These are phyloP conservation scores for Charanyca ferruginea DNA, from an alignment of 2,888 invertebrate genomes.

Conservation along the genomic window DNA sequence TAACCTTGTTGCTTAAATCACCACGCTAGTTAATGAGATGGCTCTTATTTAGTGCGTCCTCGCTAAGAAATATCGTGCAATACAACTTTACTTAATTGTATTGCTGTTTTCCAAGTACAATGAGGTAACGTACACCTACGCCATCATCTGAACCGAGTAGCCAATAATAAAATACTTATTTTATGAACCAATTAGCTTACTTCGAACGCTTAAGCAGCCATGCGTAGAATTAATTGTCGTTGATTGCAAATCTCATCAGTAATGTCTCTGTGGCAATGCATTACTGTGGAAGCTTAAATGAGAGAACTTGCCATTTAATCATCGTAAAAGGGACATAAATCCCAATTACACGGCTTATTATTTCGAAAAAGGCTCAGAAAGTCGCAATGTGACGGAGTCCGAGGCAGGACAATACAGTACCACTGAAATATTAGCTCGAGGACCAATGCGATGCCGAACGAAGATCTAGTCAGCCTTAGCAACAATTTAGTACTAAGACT, in stretches of 20 bases:
- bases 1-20: constrained; percentile 74
- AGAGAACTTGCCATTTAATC: constrained; percentile 81
- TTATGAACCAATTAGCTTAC: constrained; percentile 53
- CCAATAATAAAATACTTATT: constrained; percentile 36
- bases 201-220: constrained; percentile 27
- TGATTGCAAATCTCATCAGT: constrained; percentile 74
- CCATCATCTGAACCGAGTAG: constrained; percentile 31
- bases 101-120: constrained; percentile 55
- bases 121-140: constrained; percentile 27
- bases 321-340: constrained; percentile 86
- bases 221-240: constrained; percentile 62
- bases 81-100: constrained; percentile 69
- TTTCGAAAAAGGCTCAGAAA: constrained; percentile 79
- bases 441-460: constrained; percentile 59
- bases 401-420: constrained; percentile 82
- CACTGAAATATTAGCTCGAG: constrained; percentile 73
- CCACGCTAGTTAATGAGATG: constrained; percentile 72
- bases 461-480: constrained; percentile 59
- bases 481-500: constrained; percentile 58
- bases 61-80: constrained; percentile 68
- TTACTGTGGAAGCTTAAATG: constrained; percentile 78
- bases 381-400: constrained; percentile 74
- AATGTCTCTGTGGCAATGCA: constrained; percentile 74
- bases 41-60: constrained; percentile 72
- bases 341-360: constrained; percentile 88